Conservation (phyloP, 2,113 vertebrate species). For the Nothocercus nigrocapillus region DNA sequence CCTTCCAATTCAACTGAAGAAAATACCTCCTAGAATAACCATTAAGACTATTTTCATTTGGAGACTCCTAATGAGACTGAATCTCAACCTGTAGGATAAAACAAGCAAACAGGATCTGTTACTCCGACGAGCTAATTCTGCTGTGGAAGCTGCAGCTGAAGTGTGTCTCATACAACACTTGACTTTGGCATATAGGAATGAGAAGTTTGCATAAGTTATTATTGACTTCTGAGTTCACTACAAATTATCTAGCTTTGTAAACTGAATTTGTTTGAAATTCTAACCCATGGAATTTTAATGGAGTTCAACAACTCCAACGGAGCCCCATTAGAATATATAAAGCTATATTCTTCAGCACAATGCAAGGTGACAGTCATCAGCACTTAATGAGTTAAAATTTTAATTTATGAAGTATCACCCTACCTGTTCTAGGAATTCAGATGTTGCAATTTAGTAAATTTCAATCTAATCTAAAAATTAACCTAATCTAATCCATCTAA, state of each 20-base stretch:
- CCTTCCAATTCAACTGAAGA: not conserved
- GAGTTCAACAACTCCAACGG: not conserved
- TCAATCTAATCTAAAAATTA: not conserved
- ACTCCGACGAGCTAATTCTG: not conserved
- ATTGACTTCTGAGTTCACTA: not conserved
- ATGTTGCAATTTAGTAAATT: not conserved
- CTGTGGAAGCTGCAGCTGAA: not conserved
- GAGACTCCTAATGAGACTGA: not conserved
- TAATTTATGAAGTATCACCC: not conserved
- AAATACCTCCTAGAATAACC: not conserved
- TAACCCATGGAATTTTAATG: accelerated
- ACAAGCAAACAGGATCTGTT: not conserved
- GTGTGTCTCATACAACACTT: accelerated
- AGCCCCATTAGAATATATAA: not conserved
- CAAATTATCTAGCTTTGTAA: not conserved
- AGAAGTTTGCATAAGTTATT: not conserved
- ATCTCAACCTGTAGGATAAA: not conserved
- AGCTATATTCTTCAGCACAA: not conserved
- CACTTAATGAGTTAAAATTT: not conserved
- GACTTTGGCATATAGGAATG: not conserved
- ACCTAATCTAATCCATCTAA: too few relatives aligned
- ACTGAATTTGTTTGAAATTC: not conserved
- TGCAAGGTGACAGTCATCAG: not conserved
- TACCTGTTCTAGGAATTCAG: not conserved
- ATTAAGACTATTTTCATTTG: not conserved